A percentile compares a stretch with the other conserved stretches of the same genome.
Conservation (phyloP, 1,140 invertebrate species). For the Caenorhabditis inopinata region DNA sequence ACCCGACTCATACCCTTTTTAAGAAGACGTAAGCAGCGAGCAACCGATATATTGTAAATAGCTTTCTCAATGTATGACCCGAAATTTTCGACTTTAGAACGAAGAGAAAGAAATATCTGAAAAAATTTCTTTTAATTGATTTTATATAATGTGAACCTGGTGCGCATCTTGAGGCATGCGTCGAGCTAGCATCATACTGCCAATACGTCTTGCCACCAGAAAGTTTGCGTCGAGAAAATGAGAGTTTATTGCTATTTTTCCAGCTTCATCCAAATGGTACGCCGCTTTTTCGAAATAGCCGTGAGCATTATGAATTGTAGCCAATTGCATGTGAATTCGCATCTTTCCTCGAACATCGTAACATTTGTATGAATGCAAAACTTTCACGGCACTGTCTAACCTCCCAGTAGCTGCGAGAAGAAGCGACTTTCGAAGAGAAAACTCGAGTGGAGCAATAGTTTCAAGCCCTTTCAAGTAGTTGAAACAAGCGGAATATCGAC, state of each 20-base stretch:
- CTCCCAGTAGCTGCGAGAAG: neutral
- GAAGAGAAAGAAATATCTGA: too few species aligned
- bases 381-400: neutral
- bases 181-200: neutral
- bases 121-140: too few species aligned
- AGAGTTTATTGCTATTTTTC: neutral
- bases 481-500: neutral
- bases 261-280: neutral
- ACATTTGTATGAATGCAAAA: neutral
- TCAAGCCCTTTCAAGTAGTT: neutral
- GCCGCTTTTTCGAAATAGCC: neutral
- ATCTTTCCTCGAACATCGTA: neutral
- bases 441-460: neutral
- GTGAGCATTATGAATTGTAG: neutral
- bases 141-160: neutral
- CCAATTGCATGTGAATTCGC: neutral
- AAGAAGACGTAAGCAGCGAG: neutral
- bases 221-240: neutral
- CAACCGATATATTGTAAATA: neutral
- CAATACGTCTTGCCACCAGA: neutral
- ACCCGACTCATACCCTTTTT: too few species aligned
- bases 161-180: neutral
- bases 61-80: neutral
- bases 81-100: neutral
- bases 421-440: neutral